phyloP scores from a whole-genome alignment of 2,113 vertebrate species.

The Sebastes schlegelii region DNA sequence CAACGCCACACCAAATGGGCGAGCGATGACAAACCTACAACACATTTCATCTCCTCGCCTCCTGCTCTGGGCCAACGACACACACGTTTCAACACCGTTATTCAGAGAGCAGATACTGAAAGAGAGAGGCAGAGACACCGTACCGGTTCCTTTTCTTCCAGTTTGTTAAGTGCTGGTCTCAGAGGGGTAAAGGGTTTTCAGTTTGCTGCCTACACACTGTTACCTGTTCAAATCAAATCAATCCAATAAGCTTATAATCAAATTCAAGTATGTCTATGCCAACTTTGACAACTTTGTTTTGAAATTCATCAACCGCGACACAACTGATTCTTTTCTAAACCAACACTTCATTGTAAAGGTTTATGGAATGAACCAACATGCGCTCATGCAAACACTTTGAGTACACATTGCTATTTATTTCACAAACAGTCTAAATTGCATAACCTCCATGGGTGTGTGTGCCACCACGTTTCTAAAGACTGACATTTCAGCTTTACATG shows the following conservation, averaged over 20 bases:
- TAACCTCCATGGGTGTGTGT: conserved; percentile 10
- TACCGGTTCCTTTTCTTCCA: conserved; percentile 2
- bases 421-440: conserved; percentile 1
- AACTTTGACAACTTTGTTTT: not conserved
- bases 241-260: not conserved
- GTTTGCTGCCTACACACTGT: not conserved
- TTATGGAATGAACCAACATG: not conserved
- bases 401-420: conserved; percentile 2
- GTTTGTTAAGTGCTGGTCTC: conserved; percentile 5
- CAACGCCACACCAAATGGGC: conserved; percentile 34
- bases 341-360: not conserved
- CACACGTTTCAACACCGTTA: conserved; percentile 70
- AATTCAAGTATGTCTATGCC: not conserved
- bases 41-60: conserved; percentile 34
- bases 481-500: not conserved
- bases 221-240: not conserved
- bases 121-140: not conserved
- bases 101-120: conserved; percentile 14
- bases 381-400: not conserved
- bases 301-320: not conserved
- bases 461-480: not conserved
- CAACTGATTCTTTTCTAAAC: not conserved
- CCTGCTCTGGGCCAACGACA: conserved; percentile 42
- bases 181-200: not conserved
- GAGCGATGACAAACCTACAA: conserved; percentile 53